These are phyloP conservation scores for Ceratina calcarata DNA, from an alignment of 1,140 invertebrate genomes.

Conservation along the genomic window DNA sequence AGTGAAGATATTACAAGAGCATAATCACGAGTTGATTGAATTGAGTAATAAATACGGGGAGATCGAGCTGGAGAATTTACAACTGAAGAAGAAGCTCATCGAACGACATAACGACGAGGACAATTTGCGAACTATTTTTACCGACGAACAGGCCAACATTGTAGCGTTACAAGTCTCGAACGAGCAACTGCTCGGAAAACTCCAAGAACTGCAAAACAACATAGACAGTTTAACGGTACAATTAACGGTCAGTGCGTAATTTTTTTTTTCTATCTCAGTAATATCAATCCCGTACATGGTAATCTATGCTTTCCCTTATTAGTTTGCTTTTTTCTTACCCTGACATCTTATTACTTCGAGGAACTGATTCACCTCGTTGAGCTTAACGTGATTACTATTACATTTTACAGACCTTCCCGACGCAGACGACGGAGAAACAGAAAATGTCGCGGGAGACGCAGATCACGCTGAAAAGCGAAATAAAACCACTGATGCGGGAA, in stretches of 20 bases:
- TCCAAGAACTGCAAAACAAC: slow-evolving; percentile 74
- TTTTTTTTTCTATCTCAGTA: not conserved
- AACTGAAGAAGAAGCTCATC: slow-evolving; percentile 70
- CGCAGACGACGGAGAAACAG: slow-evolving; percentile 49
- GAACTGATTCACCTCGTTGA: not conserved
- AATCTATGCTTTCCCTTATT: not conserved
- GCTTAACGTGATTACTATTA: not conserved
- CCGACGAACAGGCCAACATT: slow-evolving; percentile 70
- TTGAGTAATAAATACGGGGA: slow-evolving; percentile 69
- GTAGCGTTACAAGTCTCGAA: slow-evolving; percentile 69
- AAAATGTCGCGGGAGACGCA: not conserved
- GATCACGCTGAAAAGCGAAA: slow-evolving; percentile 4
- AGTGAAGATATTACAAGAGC: slow-evolving; percentile 74
- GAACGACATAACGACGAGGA: slow-evolving; percentile 68
- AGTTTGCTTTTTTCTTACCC: not conserved
- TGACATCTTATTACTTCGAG: too few relatives aligned
- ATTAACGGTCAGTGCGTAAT: slow-evolving; percentile 68
- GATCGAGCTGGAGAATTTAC: slow-evolving; percentile 72
- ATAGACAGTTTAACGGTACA: slow-evolving; percentile 74
- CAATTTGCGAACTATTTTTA: slow-evolving; percentile 65
- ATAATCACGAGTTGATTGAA: slow-evolving; percentile 72
- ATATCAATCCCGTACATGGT: not conserved
- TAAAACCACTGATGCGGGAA: not conserved
- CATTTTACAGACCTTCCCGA: slow-evolving; percentile 62
- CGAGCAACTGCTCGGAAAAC: slow-evolving; percentile 70